Base-by-base conservation (phyloP, 2,113 vertebrate species). In the Talpa occidentalis region DNA sequence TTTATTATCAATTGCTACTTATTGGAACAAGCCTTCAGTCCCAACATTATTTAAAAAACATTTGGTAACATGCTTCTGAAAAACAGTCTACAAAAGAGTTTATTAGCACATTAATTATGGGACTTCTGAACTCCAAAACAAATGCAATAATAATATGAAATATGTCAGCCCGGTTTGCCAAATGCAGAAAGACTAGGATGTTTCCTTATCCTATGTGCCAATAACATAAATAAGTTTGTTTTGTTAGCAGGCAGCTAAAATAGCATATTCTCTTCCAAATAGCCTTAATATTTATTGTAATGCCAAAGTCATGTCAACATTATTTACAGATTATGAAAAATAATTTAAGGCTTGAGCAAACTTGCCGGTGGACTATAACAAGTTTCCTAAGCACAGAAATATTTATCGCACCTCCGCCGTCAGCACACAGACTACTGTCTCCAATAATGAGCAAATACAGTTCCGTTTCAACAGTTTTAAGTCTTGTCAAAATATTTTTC, bases 401-500 rank as follows among this genome's bases (percentile, higher is more conserved):
- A 98, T 98, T 98, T 98, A 98, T 98, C 97, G 97, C 94, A 83
- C 14, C 96, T 81, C 96, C 74, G 95, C 96, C 74, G 95, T 96
- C 94, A 22, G 97, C 96, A 96, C 91, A 83, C 94, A 96, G 40
- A 94, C 56, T 94, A 96, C 96, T 94, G 82, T 97, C 98, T 98
- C 95, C 94, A 86, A 94, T 98, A 98, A 98, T 97, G 98, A 98
- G 97, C 96, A 98, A 98, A 98, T 96, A 95, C 97, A 94, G 97
- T 97, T 96, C 98, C 95, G 95, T 98, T 97, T 98, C 98, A 98
- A 98, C 97, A 88, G 96, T 95, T 97, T 97, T 97, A 97, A 97
- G 97, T 96, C 97, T 89, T 98, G 98, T 98, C 98, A 98, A 98
- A 98, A 98, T 98, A 98, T 98, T 98, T 98, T 97, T 96, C 94